Conservation (phyloP, 2,888 invertebrate species). For the Pyrrhosoma nymphula region DNA sequence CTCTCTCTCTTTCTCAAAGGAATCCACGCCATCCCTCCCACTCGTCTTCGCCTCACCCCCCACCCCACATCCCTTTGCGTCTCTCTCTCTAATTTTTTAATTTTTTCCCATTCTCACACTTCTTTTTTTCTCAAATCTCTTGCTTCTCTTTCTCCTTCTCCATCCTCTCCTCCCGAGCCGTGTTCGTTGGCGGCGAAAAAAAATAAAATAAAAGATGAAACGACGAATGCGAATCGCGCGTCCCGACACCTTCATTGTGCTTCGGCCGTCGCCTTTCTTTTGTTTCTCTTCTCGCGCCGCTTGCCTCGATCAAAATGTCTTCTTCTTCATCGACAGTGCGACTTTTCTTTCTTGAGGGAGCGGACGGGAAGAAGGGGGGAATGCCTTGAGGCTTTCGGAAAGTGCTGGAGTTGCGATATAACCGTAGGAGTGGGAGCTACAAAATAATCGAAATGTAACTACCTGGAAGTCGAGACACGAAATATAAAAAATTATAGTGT, state of each 20-base stretch:
- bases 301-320: slow-evolving; percentile 40
- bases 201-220: neutral
- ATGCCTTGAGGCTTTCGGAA: no score
- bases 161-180: neutral
- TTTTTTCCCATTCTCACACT: slow-evolving; percentile 45
- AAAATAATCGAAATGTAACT: no score
- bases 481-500: no score
- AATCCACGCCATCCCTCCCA: neutral
- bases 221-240: slow-evolving; percentile 9
- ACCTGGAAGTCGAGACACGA: no score
- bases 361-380: no score
- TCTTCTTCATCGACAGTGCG: neutral
- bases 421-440: no score
- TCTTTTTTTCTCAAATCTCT: slow-evolving; percentile 74
- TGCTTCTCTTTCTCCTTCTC: slow-evolving; percentile 61
- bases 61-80: neutral
- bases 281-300: neutral
- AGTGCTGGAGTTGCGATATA: no score
- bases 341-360: neutral
- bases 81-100: slow-evolving; percentile 62
- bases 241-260: slow-evolving; percentile 57
- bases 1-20: neutral
- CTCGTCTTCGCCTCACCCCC: slow-evolving; percentile 29
- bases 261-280: slow-evolving; percentile 28
- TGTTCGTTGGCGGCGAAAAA: no score